These are phyloP conservation scores for Elmis aenea DNA, from an alignment of 2,888 invertebrate genomes.

Conservation along the genomic window DNA sequence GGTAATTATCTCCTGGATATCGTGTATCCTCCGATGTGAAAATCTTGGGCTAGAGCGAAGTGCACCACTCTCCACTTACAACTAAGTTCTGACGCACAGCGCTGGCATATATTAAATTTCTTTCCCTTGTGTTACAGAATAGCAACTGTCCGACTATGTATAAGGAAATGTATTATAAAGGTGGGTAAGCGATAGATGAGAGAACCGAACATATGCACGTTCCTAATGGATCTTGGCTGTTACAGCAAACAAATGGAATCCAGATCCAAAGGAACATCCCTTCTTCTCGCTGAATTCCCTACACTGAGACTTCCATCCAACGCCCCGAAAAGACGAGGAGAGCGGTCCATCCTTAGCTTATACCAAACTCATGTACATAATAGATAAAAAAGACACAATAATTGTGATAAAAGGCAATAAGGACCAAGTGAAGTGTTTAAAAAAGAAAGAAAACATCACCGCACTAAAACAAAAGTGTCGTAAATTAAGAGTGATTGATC, in stretches of 20 bases:
- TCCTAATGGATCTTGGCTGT: slow-evolving; percentile 41
- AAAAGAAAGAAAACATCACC: no score
- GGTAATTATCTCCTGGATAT: no score
- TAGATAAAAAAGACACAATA: slow-evolving; percentile 26
- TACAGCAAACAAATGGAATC: slow-evolving; percentile 47
- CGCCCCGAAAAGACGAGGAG: not conserved
- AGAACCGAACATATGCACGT: slow-evolving; percentile 24
- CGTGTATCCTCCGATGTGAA: no score
- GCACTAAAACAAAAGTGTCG: no score
- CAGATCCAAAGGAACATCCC: slow-evolving; percentile 41
- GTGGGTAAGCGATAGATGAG: slow-evolving; percentile 45
- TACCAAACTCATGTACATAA: slow-evolving; percentile 18
- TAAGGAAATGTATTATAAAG: slow-evolving; percentile 84
- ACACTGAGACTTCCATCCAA: slow-evolving; percentile 26
- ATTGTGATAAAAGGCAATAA: slow-evolving; percentile 44
- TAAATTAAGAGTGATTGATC: no score
- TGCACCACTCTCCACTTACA: no score
- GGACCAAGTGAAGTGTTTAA: slow-evolving; percentile 38
- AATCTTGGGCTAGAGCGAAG: no score
- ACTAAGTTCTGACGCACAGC: no score
- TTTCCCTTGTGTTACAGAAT: slow-evolving; percentile 52
- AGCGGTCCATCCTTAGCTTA: slow-evolving; percentile 13
- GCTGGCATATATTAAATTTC: no score
- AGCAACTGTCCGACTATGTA: slow-evolving; percentile 84
- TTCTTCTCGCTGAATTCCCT: slow-evolving; percentile 37